Conservation (phyloP, 2,797 vertebrate species). For the Lepilemur ruficaudatus region DNA sequence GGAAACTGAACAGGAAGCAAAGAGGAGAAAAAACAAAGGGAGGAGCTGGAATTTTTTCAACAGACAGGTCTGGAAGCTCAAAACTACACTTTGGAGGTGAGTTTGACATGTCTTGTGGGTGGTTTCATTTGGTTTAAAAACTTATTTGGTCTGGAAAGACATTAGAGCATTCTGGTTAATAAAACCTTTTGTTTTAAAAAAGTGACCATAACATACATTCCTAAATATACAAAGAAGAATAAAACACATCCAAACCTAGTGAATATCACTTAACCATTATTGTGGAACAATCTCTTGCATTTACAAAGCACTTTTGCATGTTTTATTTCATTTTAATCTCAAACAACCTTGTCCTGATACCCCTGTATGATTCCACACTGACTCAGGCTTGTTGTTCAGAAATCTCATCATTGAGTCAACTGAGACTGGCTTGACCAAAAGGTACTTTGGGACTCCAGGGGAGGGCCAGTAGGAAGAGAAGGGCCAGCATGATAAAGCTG, state of each 20-base stretch:
- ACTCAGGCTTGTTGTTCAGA: not conserved
- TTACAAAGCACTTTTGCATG: not conserved
- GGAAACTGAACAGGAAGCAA: not conserved
- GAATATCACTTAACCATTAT: not conserved
- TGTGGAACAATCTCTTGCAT: not conserved
- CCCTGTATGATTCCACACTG: not conserved
- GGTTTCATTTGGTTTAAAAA: constrained; percentile 25
- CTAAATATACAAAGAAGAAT: not conserved
- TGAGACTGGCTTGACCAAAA: not conserved
- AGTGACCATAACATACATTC: not conserved
- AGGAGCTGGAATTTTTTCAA: not conserved
- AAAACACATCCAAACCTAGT: not conserved
- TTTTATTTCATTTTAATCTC: constrained; percentile 11
- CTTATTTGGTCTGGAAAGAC: not conserved
- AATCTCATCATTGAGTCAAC: not conserved
- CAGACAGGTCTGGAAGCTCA: not conserved
- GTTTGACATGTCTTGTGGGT: not conserved
- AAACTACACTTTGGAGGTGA: not conserved
- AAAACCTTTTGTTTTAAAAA: constrained; percentile 6
- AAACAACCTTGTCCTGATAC: not conserved
- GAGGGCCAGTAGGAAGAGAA: not conserved
- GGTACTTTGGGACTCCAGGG: not conserved
- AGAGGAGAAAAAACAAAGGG: not conserved
- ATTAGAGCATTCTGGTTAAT: constrained; percentile 16
- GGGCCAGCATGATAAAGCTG: not conserved